phyloP scores from a whole-genome alignment of 2,797 vertebrate species.

The Enteromius paludinosus region DNA sequence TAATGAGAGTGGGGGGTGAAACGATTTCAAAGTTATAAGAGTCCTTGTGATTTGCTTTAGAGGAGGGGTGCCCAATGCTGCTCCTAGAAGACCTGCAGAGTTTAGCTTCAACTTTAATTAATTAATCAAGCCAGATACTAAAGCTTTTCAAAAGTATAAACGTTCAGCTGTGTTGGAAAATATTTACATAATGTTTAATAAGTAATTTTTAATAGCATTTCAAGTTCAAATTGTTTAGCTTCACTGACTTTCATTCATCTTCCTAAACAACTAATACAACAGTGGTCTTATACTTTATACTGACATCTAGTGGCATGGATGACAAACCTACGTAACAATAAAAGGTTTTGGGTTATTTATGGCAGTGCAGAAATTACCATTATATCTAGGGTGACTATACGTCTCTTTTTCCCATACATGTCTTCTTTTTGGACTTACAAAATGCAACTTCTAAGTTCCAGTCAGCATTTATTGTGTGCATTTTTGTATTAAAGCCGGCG shows the following conservation, averaged over 20 bases:
- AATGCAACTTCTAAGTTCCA: no score
- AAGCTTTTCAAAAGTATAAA: background rate
- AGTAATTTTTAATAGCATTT: slow-evolving; percentile 65
- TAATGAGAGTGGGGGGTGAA: background rate
- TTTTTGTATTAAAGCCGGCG: no score
- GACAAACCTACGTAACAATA: background rate
- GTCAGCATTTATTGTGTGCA: no score
- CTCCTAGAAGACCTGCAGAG: background rate
- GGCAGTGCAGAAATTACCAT: background rate
- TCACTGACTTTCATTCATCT: background rate
- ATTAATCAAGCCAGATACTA: background rate
- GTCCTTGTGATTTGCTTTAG: slow-evolving; percentile 8
- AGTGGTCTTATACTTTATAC: background rate
- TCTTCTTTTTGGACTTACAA: no score
- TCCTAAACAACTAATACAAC: background rate
- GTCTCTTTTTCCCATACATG: no score
- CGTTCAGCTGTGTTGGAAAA: background rate
- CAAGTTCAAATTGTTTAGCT: slow-evolving; percentile 67
- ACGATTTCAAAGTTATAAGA: background rate
- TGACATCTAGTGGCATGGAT: slow-evolving; percentile 17
- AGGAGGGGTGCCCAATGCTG: background rate
- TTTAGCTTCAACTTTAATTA: background rate
- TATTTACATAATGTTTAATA: background rate
- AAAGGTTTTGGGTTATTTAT: background rate
- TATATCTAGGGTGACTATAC: background rate